phyloP scores from a whole-genome alignment of 1,140 invertebrate species.

The Drosophila kepulauana region DNA sequence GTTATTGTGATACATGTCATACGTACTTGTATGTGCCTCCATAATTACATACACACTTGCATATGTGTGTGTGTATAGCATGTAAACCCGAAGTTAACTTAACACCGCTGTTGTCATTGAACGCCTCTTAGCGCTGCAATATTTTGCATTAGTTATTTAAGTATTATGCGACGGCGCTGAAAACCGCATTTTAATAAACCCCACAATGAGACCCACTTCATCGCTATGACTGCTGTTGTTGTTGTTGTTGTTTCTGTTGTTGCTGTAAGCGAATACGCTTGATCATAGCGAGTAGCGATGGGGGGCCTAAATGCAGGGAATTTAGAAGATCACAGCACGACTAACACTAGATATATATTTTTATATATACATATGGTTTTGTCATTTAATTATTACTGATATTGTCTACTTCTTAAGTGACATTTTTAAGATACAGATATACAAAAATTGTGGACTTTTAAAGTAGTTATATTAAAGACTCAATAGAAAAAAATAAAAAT shows the following conservation, averaged over 20 bases:
- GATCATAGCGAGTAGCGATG: conserved; percentile 27
- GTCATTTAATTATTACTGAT: too few relatives aligned
- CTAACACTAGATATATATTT: conserved; percentile 6
- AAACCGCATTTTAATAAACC: conserved; percentile 76
- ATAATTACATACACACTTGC: not conserved
- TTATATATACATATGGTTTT: too few relatives aligned
- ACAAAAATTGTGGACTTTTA: too few relatives aligned
- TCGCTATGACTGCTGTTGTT: conserved; percentile 21
- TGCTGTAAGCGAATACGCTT: conserved; percentile 54
- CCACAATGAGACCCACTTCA: conserved; percentile 53
- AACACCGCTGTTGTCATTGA: conserved; percentile 71
- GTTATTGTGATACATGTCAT: conserved; percentile 24
- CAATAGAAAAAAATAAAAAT: not conserved
- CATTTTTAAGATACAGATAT: too few relatives aligned
- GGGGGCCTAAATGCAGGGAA: conserved; percentile 1
- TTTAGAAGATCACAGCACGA: not conserved
- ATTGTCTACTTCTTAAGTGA: too few relatives aligned
- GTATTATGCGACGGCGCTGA: conserved; percentile 64
- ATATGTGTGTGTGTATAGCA: not conserved
- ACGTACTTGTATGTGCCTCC: not conserved
- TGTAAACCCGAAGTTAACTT: conserved; percentile 51
- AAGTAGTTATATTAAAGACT: too few relatives aligned
- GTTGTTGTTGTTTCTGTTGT: conserved; percentile 25
- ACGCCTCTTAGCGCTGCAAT: conserved; percentile 40
- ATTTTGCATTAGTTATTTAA: conserved; percentile 80